Conservation (phyloP, 2,113 vertebrate species). For the Oreochromis tanganicae region DNA sequence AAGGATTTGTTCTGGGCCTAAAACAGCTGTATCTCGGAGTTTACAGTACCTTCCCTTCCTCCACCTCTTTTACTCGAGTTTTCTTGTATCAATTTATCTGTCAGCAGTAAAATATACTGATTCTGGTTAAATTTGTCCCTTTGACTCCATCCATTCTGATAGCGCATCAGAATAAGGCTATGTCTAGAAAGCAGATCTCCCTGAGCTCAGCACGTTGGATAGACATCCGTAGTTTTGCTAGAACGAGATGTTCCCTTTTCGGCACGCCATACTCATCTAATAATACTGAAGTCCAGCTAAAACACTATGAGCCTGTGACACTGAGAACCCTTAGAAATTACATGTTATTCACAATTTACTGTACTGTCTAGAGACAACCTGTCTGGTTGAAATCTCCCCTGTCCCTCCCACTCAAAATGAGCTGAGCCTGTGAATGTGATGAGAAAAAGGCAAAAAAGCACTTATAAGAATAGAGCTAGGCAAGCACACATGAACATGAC, state of each 20-base stretch:
- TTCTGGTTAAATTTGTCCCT: neutral
- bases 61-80: neutral
- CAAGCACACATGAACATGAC: slow-evolving; percentile 46
- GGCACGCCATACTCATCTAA: slow-evolving; percentile 26
- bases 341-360: slow-evolving; percentile 47
- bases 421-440: slow-evolving; percentile 35
- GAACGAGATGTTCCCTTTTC: neutral
- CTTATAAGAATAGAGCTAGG: slow-evolving; percentile 29
- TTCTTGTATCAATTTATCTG: neutral
- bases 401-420: slow-evolving; percentile 47
- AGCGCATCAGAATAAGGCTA: neutral
- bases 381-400: slow-evolving; percentile 21
- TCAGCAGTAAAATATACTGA: neutral
- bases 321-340: slow-evolving; percentile 43
- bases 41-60: neutral
- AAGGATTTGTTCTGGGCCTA: neutral
- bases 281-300: slow-evolving; percentile 41
- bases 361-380: slow-evolving; percentile 46
- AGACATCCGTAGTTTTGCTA: neutral
- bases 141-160: neutral
- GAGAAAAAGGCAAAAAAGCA: slow-evolving; percentile 9
- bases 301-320: slow-evolving; percentile 27
- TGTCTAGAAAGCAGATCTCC: neutral
- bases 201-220: neutral
- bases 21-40: neutral